Percentiles rank a stretch among this genome's conserved stretches.
Conservation (phyloP, 2,797 vertebrate species). For the Lepidocolaptes lacrymiger region DNA sequence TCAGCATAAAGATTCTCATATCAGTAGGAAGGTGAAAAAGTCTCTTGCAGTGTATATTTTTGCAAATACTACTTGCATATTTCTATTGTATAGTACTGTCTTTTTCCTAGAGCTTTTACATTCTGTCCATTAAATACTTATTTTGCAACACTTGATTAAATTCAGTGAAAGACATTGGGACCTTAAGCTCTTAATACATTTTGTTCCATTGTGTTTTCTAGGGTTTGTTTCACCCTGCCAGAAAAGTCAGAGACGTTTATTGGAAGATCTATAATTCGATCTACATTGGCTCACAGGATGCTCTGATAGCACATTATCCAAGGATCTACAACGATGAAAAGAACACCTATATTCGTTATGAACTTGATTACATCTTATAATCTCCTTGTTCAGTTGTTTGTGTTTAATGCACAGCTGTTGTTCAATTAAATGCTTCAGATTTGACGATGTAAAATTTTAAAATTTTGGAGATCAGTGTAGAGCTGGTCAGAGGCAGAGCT, state of each 20-base stretch:
- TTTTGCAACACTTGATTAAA: not conserved
- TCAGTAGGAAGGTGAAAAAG: not conserved
- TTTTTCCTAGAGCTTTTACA: not conserved
- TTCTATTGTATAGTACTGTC: not conserved
- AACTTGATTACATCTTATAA: conserved; percentile 97
- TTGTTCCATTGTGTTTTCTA: conserved; percentile 53
- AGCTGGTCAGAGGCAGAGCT: conserved; percentile 78
- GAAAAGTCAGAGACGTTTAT: conserved; percentile 97
- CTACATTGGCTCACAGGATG: conserved; percentile 98
- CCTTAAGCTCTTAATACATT: not conserved
- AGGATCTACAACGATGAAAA: conserved; percentile 98
- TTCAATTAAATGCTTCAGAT: conserved; percentile 76
- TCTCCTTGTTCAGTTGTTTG: conserved; percentile 73
- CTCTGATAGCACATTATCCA: conserved; percentile 97
- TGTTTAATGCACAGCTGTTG: conserved; percentile 79
- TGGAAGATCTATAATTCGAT: conserved; percentile 99
- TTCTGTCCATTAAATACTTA: not conserved
- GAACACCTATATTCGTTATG: conserved; percentile 94
- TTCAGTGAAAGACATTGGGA: not conserved
- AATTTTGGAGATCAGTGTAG: conserved; percentile 71
- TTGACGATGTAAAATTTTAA: conserved; percentile 80
- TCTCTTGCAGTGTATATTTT: not conserved
- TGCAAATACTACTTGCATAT: not conserved
- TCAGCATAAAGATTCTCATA: not conserved
- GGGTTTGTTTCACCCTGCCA: conserved; percentile 97